Conservation (phyloP, 2,797 vertebrate species). For the Sebastes umbrosus region DNA sequence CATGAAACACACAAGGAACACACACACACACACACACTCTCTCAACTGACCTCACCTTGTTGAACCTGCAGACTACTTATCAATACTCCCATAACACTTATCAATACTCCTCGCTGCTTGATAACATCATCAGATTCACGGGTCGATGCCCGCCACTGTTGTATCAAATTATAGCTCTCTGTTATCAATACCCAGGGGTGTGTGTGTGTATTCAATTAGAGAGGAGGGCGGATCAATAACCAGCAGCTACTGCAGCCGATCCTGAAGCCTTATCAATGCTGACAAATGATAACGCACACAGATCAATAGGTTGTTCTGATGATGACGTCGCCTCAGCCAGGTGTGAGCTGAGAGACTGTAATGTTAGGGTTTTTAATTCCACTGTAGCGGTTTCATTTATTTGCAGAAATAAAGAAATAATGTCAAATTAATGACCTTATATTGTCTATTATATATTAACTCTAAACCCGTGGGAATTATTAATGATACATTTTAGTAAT, state of each 20-base stretch:
- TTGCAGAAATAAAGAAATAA: not conserved
- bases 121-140: slow-evolving; percentile 14
- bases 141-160: not conserved
- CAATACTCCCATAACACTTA: slow-evolving; percentile 14
- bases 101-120: slow-evolving; percentile 17
- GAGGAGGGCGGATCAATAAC: not conserved
- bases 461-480: not conserved
- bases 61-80: not conserved
- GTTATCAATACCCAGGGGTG: slow-evolving; percentile 23
- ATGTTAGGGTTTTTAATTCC: not conserved
- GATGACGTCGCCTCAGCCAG: not conserved
- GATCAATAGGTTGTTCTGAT: slow-evolving; percentile 25
- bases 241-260: not conserved
- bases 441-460: not conserved
- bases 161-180: slow-evolving; percentile 37
- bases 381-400: not conserved
- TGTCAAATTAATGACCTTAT: not conserved
- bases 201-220: slow-evolving; percentile 34
- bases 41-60: slow-evolving; percentile 16
- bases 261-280: slow-evolving; percentile 26
- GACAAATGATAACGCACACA: slow-evolving; percentile 14
- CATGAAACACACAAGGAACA: not conserved
- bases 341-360: not conserved
- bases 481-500: too few relatives aligned
- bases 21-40: not conserved